These are phyloP conservation scores for human DNA, from an alignment of 2,113 vertebrate species.

Conservation along the genomic window DNA sequence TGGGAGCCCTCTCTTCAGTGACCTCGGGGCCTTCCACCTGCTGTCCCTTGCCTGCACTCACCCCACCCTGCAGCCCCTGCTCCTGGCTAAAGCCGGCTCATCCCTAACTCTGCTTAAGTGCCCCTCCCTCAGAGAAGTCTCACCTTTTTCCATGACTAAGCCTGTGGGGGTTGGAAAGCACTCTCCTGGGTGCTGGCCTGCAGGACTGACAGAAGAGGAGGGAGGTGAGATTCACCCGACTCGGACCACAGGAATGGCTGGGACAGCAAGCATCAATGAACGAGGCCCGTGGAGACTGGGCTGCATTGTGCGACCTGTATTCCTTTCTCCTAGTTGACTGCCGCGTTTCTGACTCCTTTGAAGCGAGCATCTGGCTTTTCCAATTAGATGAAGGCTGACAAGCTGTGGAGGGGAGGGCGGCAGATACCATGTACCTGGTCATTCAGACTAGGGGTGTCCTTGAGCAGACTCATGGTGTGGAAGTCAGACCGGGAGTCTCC, in stretches of 20 bases:
- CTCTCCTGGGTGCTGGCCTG: background rate
- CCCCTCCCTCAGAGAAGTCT: background rate
- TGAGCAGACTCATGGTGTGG: too few relatives aligned
- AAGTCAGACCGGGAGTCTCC: too few relatives aligned
- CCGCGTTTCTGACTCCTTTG: rapidly evolving
- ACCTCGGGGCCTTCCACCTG: background rate
- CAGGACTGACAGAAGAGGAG: background rate
- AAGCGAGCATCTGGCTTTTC: background rate
- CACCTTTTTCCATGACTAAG: background rate
- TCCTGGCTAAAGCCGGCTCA: rapidly evolving
- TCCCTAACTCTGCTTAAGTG: background rate
- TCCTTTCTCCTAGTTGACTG: background rate
- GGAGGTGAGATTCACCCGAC: background rate
- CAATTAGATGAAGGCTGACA: background rate
- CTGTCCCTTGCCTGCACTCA: background rate
- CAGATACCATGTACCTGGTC: rapidly evolving
- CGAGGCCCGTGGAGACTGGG: too few relatives aligned
- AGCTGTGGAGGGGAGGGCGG: rapidly evolving
- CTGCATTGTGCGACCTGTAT: background rate
- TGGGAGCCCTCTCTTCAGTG: background rate
- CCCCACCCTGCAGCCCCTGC: background rate
- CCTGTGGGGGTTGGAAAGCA: background rate
- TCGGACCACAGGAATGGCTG: rapidly evolving
- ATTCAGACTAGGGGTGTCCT: background rate
- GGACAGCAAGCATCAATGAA: background rate